These are phyloP conservation scores for Gastracanthus pulcherrimus DNA, from an alignment of 2,888 invertebrate species.

Conservation along the genomic window DNA sequence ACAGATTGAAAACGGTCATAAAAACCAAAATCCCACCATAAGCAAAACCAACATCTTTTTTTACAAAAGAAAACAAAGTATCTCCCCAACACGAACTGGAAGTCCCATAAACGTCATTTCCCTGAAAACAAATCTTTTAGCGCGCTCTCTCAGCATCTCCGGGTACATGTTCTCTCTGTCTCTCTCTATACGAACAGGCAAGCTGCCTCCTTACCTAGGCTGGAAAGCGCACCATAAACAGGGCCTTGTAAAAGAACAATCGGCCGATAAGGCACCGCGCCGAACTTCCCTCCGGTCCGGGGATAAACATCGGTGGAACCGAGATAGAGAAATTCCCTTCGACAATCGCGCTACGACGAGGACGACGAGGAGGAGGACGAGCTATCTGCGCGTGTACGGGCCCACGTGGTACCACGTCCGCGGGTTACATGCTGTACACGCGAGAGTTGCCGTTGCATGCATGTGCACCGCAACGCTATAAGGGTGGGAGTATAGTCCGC, in stretches of 20 bases:
- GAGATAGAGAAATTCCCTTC: constrained; percentile 38
- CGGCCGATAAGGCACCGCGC: constrained; percentile 38
- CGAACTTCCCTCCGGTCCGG: not conserved
- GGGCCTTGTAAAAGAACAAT: constrained; percentile 45
- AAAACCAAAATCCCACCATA: too few relatives aligned
- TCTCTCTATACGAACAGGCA: too few relatives aligned
- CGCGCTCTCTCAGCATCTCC: too few relatives aligned
- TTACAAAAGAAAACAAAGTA: too few relatives aligned
- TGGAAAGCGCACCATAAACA: constrained; percentile 16
- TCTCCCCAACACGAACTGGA: not conserved
- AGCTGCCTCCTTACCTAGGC: not conserved
- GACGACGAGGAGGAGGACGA: not conserved
- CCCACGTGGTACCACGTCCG: not conserved
- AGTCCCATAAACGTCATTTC: constrained; percentile 48
- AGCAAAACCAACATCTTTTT: too few relatives aligned
- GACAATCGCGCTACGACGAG: not conserved
- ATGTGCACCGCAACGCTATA: not conserved
- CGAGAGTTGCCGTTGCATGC: not conserved
- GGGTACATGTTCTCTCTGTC: too few relatives aligned
- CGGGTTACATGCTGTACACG: not conserved
- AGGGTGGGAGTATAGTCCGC: not conserved
- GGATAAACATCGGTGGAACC: constrained; percentile 42
- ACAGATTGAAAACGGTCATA: too few relatives aligned
- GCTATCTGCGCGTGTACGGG: constrained; percentile 10
- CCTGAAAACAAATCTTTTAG: constrained; percentile 52